phyloP scores from a whole-genome alignment of 2,113 vertebrate species.

The Poecilia latipinna region DNA sequence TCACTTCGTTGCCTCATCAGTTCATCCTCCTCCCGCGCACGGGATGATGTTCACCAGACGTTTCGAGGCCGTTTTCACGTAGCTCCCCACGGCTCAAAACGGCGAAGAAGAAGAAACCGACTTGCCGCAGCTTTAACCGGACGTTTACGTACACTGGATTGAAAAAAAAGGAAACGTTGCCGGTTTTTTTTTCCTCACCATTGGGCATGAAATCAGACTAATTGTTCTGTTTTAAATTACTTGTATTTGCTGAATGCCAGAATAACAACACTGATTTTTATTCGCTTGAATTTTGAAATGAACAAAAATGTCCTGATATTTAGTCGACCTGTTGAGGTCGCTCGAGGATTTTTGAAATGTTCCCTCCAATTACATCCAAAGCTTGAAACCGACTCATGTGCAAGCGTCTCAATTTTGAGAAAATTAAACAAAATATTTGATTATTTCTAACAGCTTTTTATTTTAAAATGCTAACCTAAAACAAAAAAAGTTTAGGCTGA shows the following conservation, averaged over 20 bases:
- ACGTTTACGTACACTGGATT: neutral
- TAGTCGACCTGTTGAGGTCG: neutral
- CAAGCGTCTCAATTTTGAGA: neutral
- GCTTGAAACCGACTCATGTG: neutral
- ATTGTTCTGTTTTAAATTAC: neutral
- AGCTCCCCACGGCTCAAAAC: slow-evolving; percentile 31
- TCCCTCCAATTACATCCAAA: neutral
- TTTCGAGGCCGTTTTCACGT: slow-evolving; percentile 55
- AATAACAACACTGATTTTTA: too few species aligned
- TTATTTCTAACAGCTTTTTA: neutral
- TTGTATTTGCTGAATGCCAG: too few species aligned
- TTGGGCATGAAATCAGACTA: neutral
- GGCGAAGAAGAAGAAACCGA: slow-evolving; percentile 9
- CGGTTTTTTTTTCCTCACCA: neutral
- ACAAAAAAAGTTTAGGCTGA: too few species aligned
- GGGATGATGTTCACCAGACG: slow-evolving; percentile 33
- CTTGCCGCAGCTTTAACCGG: neutral
- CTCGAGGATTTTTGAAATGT: neutral
- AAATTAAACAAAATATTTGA: neutral
- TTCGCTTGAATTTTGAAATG: too few species aligned
- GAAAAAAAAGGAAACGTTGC: neutral
- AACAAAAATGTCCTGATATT: too few species aligned
- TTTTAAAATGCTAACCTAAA: neutral
- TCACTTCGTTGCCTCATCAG: slow-evolving; percentile 68
- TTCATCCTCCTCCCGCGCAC: slow-evolving; percentile 45